Conservation (phyloP, 2,888 invertebrate species). For the Palloptera scutellata region DNA sequence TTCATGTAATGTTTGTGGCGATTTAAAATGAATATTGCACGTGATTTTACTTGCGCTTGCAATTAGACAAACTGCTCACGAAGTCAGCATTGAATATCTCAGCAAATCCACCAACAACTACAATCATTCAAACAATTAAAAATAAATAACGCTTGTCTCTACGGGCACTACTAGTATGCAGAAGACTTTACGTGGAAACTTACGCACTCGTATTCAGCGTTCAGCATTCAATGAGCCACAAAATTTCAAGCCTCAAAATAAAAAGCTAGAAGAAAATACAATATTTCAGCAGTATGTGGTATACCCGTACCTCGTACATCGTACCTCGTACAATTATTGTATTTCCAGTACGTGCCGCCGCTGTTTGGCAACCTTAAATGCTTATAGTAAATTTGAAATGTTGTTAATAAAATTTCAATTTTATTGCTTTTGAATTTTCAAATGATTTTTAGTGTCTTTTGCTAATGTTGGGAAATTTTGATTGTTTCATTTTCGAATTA, state of each 20-base stretch:
- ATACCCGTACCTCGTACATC: neutral
- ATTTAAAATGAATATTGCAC: slow-evolving; percentile 35
- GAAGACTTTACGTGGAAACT: slow-evolving; percentile 1
- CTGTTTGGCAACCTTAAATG: slow-evolving; percentile 3
- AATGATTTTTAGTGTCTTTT: neutral
- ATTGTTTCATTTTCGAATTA: neutral
- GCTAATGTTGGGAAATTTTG: slow-evolving; percentile 9
- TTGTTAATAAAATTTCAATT: slow-evolving; percentile 10
- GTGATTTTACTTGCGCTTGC: slow-evolving; percentile 42
- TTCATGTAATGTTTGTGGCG: neutral
- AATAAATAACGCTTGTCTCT: neutral
- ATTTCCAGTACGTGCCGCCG: slow-evolving; percentile 12
- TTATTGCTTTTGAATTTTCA: slow-evolving; percentile 11
- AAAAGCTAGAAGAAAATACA: neutral
- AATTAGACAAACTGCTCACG: slow-evolving; percentile 43
- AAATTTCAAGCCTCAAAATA: neutral
- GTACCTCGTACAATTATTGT: neutral
- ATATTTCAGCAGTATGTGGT: neutral
- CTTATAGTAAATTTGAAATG: neutral
- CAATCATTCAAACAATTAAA: slow-evolving; percentile 12
- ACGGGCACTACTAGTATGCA: neutral
- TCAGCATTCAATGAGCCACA: neutral
- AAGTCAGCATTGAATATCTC: slow-evolving; percentile 23
- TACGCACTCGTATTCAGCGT: neutral
- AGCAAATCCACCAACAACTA: slow-evolving; percentile 11